Conservation (phyloP, 1,140 invertebrate species). For the Centruroides vittatus region DNA sequence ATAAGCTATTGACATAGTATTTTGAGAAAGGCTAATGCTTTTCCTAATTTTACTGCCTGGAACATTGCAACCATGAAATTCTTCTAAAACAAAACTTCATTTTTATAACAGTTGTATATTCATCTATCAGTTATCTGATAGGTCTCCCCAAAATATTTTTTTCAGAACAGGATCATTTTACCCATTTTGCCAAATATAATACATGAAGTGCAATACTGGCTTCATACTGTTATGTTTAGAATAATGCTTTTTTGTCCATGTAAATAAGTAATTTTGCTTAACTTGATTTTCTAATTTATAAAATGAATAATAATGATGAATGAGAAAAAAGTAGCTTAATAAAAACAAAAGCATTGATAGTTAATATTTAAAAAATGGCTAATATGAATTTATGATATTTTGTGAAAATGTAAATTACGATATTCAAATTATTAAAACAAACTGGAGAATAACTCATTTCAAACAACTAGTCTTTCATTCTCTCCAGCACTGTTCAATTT, state of each 20-base stretch:
- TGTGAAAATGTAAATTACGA: too few relatives aligned
- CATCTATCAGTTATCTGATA: background rate
- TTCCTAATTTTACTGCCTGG: slow-evolving; percentile 3
- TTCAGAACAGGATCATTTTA: background rate
- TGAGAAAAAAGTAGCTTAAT: too few relatives aligned
- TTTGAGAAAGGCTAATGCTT: slow-evolving; percentile 1
- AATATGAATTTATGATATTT: too few relatives aligned
- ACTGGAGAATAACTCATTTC: too few relatives aligned
- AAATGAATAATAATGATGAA: background rate
- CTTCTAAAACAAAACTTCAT: slow-evolving; percentile 4
- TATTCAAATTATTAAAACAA: too few relatives aligned
- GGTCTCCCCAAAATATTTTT: slow-evolving; percentile 5
- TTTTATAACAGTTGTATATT: slow-evolving; percentile 2
- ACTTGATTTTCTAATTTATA: slow-evolving; percentile 2
- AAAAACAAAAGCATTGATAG: too few relatives aligned
- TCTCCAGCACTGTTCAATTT: too few relatives aligned
- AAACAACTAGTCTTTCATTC: too few relatives aligned
- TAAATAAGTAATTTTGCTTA: background rate
- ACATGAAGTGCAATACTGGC: background rate
- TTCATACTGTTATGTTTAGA: background rate
- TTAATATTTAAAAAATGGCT: too few relatives aligned
- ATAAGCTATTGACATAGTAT: background rate
- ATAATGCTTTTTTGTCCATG: background rate
- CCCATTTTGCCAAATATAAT: too few relatives aligned
- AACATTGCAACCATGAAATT: background rate